Evolutionary conservation across 2,888 invertebrate genomes (phyloP), one percentile per base, ranked within the genome.

Genomic region (Apoda limacodes): DNA sequence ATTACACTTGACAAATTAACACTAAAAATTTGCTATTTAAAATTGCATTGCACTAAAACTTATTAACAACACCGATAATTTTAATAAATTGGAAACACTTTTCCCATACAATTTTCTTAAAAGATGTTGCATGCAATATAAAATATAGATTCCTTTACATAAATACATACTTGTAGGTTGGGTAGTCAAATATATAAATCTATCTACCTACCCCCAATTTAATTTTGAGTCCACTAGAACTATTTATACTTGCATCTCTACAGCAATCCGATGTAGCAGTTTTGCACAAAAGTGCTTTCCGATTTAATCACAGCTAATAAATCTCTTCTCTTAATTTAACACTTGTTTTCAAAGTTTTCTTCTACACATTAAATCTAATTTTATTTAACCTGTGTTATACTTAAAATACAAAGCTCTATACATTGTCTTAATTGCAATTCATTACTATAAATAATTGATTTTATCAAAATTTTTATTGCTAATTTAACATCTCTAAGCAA

Each of bases 381-480:
- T 64, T 76, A 75, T 65, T 66, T 59, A 56, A 76, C 76, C 76
- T 74, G 71, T 74, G 64, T 74, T 65, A 65, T 68, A 69, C 75
- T 72, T 75, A 17, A 6, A 6, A 74, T 80, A 78, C 69, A 59
- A 80, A 80, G 80, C 80, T 80, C 81, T 80, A 81, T 78, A 80
- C 80, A 78, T 67, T 71, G 61, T 71, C 75, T 75, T 80, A 75
- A 60, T 70, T 64, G 69, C 71, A 64, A 71, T 67, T 62, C 54
- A 55, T 43, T 34, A 65, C 63, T 61, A 75, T 74, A 74, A 74
- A 78, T 80, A 80, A 80, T 80, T 80, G 80, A 80, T 78, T 80
- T 76, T 67, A 75, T 78, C 69, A 71, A 69, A 67, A 60, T 51
- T 64, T 47, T 66, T 74, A 76, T 76, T 76, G 72, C 76, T 75